Evolutionary conservation across 1,140 invertebrate species (phyloP).

Genomic region (Platorchestia sp.): DNA sequence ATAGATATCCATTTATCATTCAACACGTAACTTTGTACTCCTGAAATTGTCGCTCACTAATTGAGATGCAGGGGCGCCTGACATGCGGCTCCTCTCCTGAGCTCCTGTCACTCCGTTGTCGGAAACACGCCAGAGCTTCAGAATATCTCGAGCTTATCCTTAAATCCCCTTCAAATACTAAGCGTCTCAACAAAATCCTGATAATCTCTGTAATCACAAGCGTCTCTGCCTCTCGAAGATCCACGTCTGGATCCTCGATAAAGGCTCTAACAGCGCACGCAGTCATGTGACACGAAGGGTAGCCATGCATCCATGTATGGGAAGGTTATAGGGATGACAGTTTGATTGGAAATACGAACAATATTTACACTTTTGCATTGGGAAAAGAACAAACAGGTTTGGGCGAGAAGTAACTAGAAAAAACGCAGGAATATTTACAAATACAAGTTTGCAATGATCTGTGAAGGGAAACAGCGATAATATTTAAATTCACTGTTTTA

Average conservation of each 20-base stretch:
- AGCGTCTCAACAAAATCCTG: constrained; percentile 10
- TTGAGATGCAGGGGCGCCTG: not conserved
- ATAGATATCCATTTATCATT: no score
- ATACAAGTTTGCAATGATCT: not conserved
- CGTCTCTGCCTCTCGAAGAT: constrained; percentile 4
- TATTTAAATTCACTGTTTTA: not conserved
- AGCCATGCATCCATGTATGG: not conserved
- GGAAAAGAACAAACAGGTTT: not conserved
- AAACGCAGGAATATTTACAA: not conserved
- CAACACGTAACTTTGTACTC: not conserved
- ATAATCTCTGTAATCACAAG: constrained; percentile 26
- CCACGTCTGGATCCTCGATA: not conserved
- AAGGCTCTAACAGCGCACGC: not conserved
- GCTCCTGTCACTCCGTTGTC: not conserved
- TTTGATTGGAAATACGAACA: not conserved
- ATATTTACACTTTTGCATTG: not conserved
- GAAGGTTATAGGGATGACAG: not conserved
- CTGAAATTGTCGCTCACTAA: not conserved
- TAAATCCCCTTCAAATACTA: constrained; percentile 1
- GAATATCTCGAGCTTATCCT: constrained; percentile 2
- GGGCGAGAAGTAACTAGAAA: not conserved
- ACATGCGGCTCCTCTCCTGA: not conserved
- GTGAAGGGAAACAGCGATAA: not conserved
- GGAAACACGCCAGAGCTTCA: not conserved
- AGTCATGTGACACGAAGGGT: not conserved